Base-by-base conservation (phyloP, 2,113 vertebrate genomes). In the Athene cunicularia region DNA sequence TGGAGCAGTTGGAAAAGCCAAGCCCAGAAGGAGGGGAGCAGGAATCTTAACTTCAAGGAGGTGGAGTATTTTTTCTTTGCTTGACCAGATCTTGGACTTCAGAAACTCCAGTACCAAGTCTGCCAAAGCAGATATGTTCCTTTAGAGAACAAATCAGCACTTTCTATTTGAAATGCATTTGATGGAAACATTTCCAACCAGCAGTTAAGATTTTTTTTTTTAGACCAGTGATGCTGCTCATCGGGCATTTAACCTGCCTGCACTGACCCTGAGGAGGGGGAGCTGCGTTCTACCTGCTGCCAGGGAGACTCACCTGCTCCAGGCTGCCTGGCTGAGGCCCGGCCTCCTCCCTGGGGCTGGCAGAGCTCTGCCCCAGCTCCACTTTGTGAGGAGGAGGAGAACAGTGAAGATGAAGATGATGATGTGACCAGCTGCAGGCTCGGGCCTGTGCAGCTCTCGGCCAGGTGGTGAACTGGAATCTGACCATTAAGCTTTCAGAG, bases 401-500 rank as follows among this genome's bases (percentile, higher is more conserved):
- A 23, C 19, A 17, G 0, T 24, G 56, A 43, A n/a, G 59, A 41
- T 14, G 39, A 53, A 8, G 35, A 35, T 3, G 35, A 35, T 4
- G 58, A 82, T 56, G 33, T 37, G 73, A 68, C 6, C 35, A 16
- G 80, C 76, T 63, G 91, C 75, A 73, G 75, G 73, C 39, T 71
- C 2, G 1, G 45, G 53, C 53, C 56, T 60, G 52, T 41, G 85
- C 94, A 87, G 80, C 75, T 41, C 52, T 60, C 24, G 45, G 87
- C 81, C 91, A 60, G 64, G 72, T 76, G 87, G 50, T n/a, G 80
- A 96, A 97, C 93, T 95, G 95, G 95, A 96, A 97, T 30, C 71
- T 80, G 96, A 80, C 77, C 62, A 0, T 90, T 73, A 68, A 94
- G 96, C 97, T 96, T 94, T 53, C 76, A 59, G 85, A 93, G 86